These are phyloP conservation scores for Eidolon dupreanum DNA, from an alignment of 2,797 vertebrate genomes.

Conservation along the genomic window DNA sequence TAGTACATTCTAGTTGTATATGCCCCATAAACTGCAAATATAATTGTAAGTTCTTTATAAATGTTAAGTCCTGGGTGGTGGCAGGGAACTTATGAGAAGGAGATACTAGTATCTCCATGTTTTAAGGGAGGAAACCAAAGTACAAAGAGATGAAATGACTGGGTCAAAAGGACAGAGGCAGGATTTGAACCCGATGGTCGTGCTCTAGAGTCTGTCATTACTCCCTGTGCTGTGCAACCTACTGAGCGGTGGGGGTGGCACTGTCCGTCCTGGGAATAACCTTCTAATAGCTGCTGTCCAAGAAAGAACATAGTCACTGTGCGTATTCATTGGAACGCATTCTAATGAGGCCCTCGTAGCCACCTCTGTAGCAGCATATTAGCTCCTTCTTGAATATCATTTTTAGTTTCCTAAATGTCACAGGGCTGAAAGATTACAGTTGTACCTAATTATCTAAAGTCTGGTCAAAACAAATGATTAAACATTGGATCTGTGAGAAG, in stretches of 20 bases:
- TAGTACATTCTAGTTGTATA: neutral
- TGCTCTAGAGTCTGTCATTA: neutral
- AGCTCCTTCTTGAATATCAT: constrained; percentile 51
- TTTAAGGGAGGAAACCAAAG: neutral
- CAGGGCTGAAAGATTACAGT: neutral
- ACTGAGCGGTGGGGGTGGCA: neutral
- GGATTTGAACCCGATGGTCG: neutral
- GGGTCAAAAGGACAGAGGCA: neutral
- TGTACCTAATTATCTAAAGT: constrained; percentile 55
- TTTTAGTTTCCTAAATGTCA: constrained; percentile 55
- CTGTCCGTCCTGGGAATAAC: neutral
- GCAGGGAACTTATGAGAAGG: neutral
- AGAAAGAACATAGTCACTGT: neutral
- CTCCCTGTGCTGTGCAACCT: neutral
- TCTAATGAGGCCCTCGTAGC: neutral
- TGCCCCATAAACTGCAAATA: neutral
- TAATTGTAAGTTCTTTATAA: neutral
- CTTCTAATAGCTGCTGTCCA: neutral
- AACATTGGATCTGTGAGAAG: constrained; percentile 13
- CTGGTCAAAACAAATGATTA: constrained; percentile 65
- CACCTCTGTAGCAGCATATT: neutral
- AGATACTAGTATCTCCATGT: neutral
- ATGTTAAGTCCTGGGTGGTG: neutral
- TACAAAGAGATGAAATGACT: neutral
- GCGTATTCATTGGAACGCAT: constrained; percentile 53